A percentile compares a stretch with the other conserved stretches of the same genome.
Conservation (phyloP, 2,888 invertebrate species). For the Pachliopta kotzebuea region DNA sequence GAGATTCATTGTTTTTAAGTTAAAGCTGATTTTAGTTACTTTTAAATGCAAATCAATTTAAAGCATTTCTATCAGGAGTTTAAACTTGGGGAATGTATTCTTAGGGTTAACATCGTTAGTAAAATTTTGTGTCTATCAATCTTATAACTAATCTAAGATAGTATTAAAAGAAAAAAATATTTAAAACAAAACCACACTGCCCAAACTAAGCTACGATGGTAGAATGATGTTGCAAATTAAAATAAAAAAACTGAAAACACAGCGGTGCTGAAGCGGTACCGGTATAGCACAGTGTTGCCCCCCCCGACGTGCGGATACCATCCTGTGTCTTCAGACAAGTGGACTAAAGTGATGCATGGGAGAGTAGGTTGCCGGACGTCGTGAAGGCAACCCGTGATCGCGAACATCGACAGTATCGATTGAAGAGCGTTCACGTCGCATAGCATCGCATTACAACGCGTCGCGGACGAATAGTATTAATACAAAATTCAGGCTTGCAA, state of each 20-base stretch:
- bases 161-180: slow-evolving; percentile 1
- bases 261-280: slow-evolving; percentile 73
- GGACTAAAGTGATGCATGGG: slow-evolving; percentile 5
- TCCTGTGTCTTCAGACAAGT: too few species aligned
- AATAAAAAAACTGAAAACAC: slow-evolving; percentile 45
- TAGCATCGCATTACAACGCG: slow-evolving; percentile 1
- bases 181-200: slow-evolving; percentile 11
- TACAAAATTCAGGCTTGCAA: too few species aligned
- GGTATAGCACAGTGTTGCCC: slow-evolving; percentile 60
- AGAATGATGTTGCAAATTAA: slow-evolving; percentile 67
- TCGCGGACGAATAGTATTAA: too few species aligned
- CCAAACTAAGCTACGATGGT: slow-evolving; percentile 31
- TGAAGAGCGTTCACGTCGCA: slow-evolving; percentile 55
- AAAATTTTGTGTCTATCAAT: not conserved
- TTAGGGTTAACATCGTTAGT: too few species aligned
- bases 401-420: slow-evolving; percentile 66
- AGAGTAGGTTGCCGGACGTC: not conserved
- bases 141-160: slow-evolving; percentile 18
- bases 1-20: not conserved
- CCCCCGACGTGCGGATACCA: slow-evolving; percentile 20
- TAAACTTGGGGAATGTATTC: too few species aligned
- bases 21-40: slow-evolving; percentile 1
- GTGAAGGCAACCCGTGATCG: slow-evolving; percentile 61
- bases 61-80: slow-evolving; percentile 1
- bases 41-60: slow-evolving; percentile 9